These are phyloP conservation scores for Uropsilus gracilis DNA, from an alignment of 2,113 vertebrate species.

Conservation along the genomic window DNA sequence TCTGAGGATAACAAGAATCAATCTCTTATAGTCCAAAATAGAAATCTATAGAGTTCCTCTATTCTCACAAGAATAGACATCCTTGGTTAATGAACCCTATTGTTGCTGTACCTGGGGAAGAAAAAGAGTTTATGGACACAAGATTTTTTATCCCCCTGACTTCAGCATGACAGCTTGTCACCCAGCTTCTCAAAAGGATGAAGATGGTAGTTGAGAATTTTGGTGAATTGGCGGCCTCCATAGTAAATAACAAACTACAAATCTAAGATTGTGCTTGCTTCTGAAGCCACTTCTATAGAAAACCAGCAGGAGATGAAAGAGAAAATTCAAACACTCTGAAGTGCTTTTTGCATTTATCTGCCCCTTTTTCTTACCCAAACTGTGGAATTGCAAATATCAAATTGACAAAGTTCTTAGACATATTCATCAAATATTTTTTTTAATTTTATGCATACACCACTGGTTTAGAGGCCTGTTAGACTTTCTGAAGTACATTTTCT, in stretches of 20 bases:
- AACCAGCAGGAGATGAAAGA: neutral
- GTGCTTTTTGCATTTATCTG: neutral
- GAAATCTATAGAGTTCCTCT: neutral
- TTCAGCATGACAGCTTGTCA: neutral
- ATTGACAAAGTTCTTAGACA: neutral
- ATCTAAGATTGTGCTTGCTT: neutral
- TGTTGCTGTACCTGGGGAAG: too few species aligned
- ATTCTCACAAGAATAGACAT: neutral
- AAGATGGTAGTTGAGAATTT: neutral
- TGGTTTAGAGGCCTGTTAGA: too few species aligned
- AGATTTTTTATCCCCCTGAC: neutral
- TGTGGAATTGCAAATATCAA: neutral
- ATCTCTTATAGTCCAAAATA: neutral
- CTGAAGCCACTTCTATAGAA: neutral
- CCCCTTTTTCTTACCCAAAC: neutral
- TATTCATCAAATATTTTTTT: too few species aligned
- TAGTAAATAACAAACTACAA: neutral
- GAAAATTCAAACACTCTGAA: neutral
- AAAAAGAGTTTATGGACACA: neutral
- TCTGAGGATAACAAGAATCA: neutral
- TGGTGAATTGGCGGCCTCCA: too few species aligned
- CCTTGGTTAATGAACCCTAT: neutral
- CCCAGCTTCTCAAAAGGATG: neutral
- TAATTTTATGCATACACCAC: too few species aligned
- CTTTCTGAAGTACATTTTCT: too few species aligned